Evolutionary conservation across 37 sponge, comb jelly and placozoan genomes (phyloP).

Genomic region (Crambe crambe): DNA sequence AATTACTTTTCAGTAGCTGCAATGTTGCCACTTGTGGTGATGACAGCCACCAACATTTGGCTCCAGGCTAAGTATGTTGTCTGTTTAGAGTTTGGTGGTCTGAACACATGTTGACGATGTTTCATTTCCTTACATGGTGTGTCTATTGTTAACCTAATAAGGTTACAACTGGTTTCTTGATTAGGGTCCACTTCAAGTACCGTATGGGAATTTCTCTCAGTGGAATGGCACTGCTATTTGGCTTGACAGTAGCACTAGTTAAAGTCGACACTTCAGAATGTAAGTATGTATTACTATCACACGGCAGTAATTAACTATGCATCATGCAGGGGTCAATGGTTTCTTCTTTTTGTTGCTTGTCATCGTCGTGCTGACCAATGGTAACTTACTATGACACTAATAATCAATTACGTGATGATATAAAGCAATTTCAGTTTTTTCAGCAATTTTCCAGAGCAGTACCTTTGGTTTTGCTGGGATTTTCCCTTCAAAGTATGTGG

Average conservation of each 20-base stretch:
- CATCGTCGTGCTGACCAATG: slow-evolving; percentile 59
- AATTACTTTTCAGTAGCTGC: slow-evolving; percentile 67
- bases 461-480: slow-evolving; percentile 84
- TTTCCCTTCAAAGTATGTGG: slow-evolving; percentile 58
- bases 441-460: slow-evolving; percentile 66
- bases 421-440: too few species aligned
- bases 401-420: neutral
- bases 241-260: slow-evolving; percentile 59
- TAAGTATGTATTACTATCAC: slow-evolving; percentile 7
- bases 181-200: slow-evolving; percentile 71
- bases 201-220: slow-evolving; percentile 52
- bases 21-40: slow-evolving; percentile 61
- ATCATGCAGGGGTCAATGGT: slow-evolving; percentile 54
- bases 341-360: slow-evolving; percentile 82
- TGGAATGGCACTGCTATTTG: slow-evolving; percentile 60
- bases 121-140: too few species aligned
- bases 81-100: too few species aligned
- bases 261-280: slow-evolving; percentile 32
- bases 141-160: too few species aligned
- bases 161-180: too few species aligned
- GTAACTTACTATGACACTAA: slow-evolving; percentile 10
- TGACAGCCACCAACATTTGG: slow-evolving; percentile 41
- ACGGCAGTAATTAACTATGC: neutral
- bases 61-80: slow-evolving; percentile 66
- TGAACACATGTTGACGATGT: too few species aligned